A percentile compares a stretch with the other conserved stretches of the same genome.
Evolutionary conservation across 2,797 vertebrate species (phyloP).

Genomic region (Sebastes reedi): DNA sequence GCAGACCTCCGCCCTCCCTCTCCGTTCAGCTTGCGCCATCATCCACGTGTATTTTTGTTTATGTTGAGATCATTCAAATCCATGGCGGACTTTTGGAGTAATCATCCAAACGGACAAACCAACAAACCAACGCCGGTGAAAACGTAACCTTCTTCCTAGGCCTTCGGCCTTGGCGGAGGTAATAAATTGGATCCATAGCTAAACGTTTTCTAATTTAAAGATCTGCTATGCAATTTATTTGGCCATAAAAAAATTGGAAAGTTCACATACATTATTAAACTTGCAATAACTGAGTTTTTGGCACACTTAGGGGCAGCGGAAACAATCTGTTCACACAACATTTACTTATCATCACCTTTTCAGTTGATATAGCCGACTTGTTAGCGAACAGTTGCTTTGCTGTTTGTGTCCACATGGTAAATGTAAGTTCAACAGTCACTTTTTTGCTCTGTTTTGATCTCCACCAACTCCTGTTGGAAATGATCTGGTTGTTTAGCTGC

Average conservation of each 20-base stretch:
- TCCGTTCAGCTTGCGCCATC: no score
- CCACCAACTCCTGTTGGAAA: background rate
- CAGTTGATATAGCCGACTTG: background rate
- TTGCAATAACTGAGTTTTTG: background rate
- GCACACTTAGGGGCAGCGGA: background rate
- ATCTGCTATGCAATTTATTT: background rate
- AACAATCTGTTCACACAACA: background rate
- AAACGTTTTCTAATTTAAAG: background rate
- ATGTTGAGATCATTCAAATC: no score
- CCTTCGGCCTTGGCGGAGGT: no score
- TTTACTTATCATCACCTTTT: background rate
- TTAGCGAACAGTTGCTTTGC: background rate
- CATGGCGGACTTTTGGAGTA: no score
- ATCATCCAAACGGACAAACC: no score
- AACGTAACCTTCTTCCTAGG: no score
- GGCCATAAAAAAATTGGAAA: background rate
- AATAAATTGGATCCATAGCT: background rate
- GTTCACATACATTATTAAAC: background rate
- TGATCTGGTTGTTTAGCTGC: background rate
- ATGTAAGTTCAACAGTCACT: background rate
- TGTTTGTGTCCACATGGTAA: background rate
- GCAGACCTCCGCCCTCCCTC: no score
- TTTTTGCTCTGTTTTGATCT: background rate
- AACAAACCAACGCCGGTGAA: no score
- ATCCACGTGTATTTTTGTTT: no score